Evolutionary conservation across 2,888 invertebrate genomes (phyloP), one percentile per base, ranked within the genome.

Genomic region (Lasius platythorax): DNA sequence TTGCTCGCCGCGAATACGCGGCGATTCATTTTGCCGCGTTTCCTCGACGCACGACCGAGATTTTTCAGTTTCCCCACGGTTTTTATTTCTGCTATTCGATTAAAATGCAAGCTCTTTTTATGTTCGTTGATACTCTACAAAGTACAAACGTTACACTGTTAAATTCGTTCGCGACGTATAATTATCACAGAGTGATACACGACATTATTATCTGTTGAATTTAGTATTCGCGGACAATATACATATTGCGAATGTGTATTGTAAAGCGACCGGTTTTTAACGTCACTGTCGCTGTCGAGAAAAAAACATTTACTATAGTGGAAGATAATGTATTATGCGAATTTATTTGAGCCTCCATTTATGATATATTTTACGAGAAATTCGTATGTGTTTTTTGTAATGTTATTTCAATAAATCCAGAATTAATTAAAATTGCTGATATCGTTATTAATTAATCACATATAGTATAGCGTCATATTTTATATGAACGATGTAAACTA

Each of bases 81-180:
- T 63, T 68, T 66, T 61, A 40, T 58, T 43, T 53, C 23, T 15
- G 30, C 23, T 30, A 12, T 79, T 61, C 82, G 83, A 79, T 83
- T 83, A 83, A 83, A 83, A 83, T 40, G 81, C 79, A 79, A 61
- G 58, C 79, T 33, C 56, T 73, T 61, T 79, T 79, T 79, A 79
- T 73, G 46, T 6, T 28, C 74, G 46, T 61, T 0, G 46, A 12
- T 12, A 61, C 61, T 73, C 12, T 18, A 79, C 74, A 79, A 73
- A 79, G 61, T 74, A 23, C 18, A 58, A 73, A 79, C 46, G 74
- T 61, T 73, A 72, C 43, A 33, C 18, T 30, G 61, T 61, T 79
- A 73, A 70, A 79, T 61, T 72, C 33, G 58, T 46, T 58, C 33
- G 79, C 79, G 46, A 73, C 46, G 33, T 73, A 61, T 28, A 30